These are phyloP conservation scores for Menura novaehollandiae DNA, from an alignment of 2,113 vertebrate genomes.

Conservation along the genomic window DNA sequence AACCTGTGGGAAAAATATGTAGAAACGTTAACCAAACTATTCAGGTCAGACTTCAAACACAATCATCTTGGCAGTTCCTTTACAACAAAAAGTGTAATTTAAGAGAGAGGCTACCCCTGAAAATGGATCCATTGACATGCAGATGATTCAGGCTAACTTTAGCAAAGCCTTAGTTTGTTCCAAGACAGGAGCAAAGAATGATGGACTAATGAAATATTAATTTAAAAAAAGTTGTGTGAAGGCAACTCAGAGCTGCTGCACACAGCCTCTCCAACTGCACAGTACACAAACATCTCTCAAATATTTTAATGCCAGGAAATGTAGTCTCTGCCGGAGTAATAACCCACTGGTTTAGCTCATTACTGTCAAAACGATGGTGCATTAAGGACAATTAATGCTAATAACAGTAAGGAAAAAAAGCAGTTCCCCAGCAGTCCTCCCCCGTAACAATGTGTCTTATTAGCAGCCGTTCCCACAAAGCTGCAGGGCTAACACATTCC, in stretches of 20 bases:
- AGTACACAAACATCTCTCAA: conserved; percentile 50
- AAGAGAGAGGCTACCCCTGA: not conserved
- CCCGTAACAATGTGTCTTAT: conserved; percentile 50
- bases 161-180: not conserved
- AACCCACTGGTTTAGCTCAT: conserved; percentile 68
- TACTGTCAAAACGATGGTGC: conserved; percentile 68
- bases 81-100: not conserved
- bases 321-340: conserved; percentile 58
- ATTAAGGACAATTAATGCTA: conserved; percentile 77
- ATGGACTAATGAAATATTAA: not conserved
- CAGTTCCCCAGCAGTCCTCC: conserved; percentile 54
- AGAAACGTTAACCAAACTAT: not conserved
- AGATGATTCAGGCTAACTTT: not conserved
- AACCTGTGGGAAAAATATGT: not conserved
- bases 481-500: conserved; percentile 22
- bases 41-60: conserved; percentile 19
- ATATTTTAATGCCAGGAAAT: conserved; percentile 71
- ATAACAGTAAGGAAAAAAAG: conserved; percentile 64
- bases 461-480: conserved; percentile 29
- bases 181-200: not conserved
- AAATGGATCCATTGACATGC: not conserved
- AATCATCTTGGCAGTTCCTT: not conserved
- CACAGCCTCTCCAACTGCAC: not conserved
- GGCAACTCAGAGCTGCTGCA: not conserved
- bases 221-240: not conserved